Evolutionary conservation across 2,888 invertebrate genomes (phyloP).

Genomic region (Acronicta aceris): DNA sequence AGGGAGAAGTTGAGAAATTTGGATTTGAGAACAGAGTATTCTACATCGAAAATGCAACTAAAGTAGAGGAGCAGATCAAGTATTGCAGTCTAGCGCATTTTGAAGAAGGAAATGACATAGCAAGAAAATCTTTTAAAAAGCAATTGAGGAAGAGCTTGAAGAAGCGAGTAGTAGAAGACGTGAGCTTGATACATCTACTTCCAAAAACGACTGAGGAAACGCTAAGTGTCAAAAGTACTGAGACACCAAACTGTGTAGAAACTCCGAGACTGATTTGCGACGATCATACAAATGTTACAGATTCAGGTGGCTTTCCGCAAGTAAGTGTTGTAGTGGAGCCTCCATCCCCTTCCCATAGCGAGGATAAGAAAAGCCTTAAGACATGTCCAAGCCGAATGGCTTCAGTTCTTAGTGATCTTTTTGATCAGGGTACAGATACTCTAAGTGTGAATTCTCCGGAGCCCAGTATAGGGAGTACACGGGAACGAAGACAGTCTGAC

Average conservation of each 20-base stretch:
- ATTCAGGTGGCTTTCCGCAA: conserved; percentile 87
- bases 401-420: conserved; percentile 82
- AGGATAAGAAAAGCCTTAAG: conserved; percentile 86
- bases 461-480: conserved; percentile 80
- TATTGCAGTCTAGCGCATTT: conserved; percentile 95
- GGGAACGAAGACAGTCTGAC: conserved; percentile 86
- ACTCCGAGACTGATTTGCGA: conserved; percentile 49
- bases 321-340: conserved; percentile 93
- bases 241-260: conserved; percentile 52
- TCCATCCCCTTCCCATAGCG: conserved; percentile 92
- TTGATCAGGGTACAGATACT: conserved; percentile 82
- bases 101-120: conserved; percentile 95
- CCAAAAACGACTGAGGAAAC: conserved; percentile 76
- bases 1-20: conserved; percentile 88
- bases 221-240: conserved; percentile 57
- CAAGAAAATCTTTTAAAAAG: conserved; percentile 92
- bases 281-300: conserved; percentile 31
- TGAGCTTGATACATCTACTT: conserved; percentile 72
- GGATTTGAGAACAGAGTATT: conserved; percentile 93
- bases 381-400: conserved; percentile 82
- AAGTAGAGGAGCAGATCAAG: conserved; percentile 90
- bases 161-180: conserved; percentile 76
- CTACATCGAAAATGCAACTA: conserved; percentile 86
- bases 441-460: conserved; percentile 82
- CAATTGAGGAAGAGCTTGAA: conserved; percentile 82